phyloP scores from a whole-genome alignment of 2,888 invertebrate species.

The Limnephilus rhombicus region DNA sequence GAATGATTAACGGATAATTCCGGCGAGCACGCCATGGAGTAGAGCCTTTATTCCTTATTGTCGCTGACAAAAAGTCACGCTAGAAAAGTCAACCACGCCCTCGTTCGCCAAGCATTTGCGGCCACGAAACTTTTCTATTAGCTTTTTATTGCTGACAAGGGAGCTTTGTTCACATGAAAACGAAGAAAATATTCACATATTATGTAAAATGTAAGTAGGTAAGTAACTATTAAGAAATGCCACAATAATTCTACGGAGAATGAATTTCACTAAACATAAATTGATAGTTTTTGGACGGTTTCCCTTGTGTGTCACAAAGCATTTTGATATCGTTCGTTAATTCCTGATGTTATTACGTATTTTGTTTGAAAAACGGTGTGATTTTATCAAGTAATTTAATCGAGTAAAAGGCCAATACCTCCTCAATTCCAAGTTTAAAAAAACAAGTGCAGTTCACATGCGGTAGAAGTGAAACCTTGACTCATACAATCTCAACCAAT shows the following conservation, averaged over 20 bases:
- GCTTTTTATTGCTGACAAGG: conserved; percentile 4
- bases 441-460: no score
- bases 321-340: neutral
- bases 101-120: neutral
- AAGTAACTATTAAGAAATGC: neutral
- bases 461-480: no score
- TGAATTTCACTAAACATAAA: neutral
- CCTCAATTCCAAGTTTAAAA: no score
- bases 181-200: neutral
- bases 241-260: neutral
- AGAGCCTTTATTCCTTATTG: conserved; percentile 37
- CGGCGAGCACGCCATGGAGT: conserved; percentile 45
- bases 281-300: neutral
- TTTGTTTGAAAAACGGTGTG: no score
- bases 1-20: conserved; percentile 55
- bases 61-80: conserved; percentile 55
- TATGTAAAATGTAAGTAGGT: neutral
- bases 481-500: no score
- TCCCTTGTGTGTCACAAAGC: neutral
- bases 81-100: conserved; percentile 45
- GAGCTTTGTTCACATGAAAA: conserved; percentile 18
- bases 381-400: no score
- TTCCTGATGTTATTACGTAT: no score
- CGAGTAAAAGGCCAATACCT: no score
- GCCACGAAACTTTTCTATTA: conserved; percentile 38